phyloP scores from a whole-genome alignment of 2,113 vertebrate species.

The Prolemur simus region DNA sequence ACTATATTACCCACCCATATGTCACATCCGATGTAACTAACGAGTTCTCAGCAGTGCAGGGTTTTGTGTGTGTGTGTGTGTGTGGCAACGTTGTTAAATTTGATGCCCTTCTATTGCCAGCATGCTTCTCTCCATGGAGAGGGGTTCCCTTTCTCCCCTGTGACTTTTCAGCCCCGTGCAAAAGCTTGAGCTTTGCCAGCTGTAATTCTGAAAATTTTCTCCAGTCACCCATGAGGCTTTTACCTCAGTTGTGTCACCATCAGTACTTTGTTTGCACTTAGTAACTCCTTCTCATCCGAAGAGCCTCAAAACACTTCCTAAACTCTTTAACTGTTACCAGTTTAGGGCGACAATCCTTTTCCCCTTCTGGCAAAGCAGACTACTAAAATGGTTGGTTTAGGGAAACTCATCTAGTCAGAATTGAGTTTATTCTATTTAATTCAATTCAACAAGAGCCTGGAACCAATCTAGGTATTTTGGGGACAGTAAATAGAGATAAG shows the following conservation, averaged over 20 bases:
- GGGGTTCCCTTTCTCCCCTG: conserved; percentile 55
- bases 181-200: conserved; percentile 48
- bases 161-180: conserved; percentile 54
- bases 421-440: conserved; percentile 51
- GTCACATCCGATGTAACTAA: conserved; percentile 79
- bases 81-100: conserved; percentile 64
- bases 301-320: conserved; percentile 22
- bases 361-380: conserved; percentile 22
- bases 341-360: background rate
- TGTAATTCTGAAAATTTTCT: conserved; percentile 46
- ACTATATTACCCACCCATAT: conserved; percentile 72
- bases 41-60: conserved; percentile 72
- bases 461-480: background rate
- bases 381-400: background rate
- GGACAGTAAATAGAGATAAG: background rate
- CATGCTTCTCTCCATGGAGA: conserved; percentile 46
- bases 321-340: background rate
- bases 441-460: background rate
- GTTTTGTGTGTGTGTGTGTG: background rate
- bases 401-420: background rate
- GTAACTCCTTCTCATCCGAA: conserved; percentile 43
- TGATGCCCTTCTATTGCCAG: background rate
- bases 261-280: background rate
- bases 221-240: conserved; percentile 40
- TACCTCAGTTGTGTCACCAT: background rate